Conservation (phyloP, 35 echinoderm and acorn worm species). For the Anneissia japonica region DNA sequence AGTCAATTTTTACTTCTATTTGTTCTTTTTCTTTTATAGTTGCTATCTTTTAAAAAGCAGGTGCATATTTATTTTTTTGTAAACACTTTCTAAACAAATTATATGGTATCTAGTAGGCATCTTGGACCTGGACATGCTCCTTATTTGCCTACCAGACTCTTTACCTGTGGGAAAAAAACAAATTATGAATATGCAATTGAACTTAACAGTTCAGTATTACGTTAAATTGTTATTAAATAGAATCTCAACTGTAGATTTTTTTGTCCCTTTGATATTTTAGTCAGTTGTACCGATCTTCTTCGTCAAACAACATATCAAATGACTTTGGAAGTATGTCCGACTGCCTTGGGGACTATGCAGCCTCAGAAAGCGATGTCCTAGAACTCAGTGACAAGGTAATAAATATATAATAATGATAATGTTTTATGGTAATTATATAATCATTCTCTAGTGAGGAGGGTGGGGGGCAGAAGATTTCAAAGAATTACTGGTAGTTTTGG, state of each 20-base stretch:
- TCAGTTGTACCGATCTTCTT: slow-evolving; percentile 81
- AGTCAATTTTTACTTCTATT: too few relatives aligned
- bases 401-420: neutral
- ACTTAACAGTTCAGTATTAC: neutral
- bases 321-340: slow-evolving; percentile 36
- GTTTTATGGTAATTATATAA: too few relatives aligned
- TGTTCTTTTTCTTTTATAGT: too few relatives aligned
- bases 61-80: too few relatives aligned
- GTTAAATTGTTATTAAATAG: neutral
- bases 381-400: slow-evolving; percentile 91
- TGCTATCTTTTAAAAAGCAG: too few relatives aligned
- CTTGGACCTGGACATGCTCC: neutral
- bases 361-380: slow-evolving; percentile 81
- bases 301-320: slow-evolving; percentile 51
- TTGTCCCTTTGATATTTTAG: slow-evolving; percentile 23
- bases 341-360: slow-evolving; percentile 80
- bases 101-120: neutral
- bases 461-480: neutral
- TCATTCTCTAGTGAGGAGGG: too few relatives aligned
- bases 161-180: neutral
- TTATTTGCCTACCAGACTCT: neutral
- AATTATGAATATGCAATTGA: neutral
- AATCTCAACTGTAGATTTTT: neutral
- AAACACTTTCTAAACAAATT: neutral
- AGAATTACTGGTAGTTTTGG: too few relatives aligned